phyloP scores from a whole-genome alignment of 2,113 vertebrate species.

The Panthera tigris region DNA sequence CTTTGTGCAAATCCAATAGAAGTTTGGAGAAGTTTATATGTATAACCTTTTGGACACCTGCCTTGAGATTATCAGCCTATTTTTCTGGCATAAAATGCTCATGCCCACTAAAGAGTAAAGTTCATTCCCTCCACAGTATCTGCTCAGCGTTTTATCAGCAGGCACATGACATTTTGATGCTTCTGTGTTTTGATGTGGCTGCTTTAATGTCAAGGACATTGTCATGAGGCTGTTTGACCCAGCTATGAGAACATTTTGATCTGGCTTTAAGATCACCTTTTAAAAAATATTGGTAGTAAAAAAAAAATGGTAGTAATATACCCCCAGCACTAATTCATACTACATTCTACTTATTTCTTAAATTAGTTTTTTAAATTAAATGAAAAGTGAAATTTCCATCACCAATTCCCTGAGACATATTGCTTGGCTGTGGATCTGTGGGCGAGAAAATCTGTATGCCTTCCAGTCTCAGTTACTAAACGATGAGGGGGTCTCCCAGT shows the following conservation, averaged over 20 bases:
- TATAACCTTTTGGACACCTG: neutral
- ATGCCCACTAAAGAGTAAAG: neutral
- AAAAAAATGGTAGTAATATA: neutral
- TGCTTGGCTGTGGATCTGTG: neutral
- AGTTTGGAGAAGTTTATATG: neutral
- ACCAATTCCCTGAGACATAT: neutral
- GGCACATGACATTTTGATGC: neutral
- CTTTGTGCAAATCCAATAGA: neutral
- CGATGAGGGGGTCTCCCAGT: neutral
- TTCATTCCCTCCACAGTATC: neutral
- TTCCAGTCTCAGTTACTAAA: neutral
- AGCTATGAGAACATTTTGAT: conserved; percentile 28
- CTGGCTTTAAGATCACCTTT: neutral
- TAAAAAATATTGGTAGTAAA: neutral
- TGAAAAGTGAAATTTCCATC: neutral
- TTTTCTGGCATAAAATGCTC: neutral
- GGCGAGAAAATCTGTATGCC: neutral
- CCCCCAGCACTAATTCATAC: neutral
- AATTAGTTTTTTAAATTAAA: neutral
- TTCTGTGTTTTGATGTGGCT: neutral
- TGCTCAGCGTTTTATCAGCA: neutral
- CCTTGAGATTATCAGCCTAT: neutral
- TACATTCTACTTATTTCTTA: neutral
- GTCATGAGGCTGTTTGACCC: neutral
- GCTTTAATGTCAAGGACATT: conserved; percentile 53